These are phyloP conservation scores for Horisme vitalbata DNA, from an alignment of 2,888 invertebrate genomes.

Conservation along the genomic window DNA sequence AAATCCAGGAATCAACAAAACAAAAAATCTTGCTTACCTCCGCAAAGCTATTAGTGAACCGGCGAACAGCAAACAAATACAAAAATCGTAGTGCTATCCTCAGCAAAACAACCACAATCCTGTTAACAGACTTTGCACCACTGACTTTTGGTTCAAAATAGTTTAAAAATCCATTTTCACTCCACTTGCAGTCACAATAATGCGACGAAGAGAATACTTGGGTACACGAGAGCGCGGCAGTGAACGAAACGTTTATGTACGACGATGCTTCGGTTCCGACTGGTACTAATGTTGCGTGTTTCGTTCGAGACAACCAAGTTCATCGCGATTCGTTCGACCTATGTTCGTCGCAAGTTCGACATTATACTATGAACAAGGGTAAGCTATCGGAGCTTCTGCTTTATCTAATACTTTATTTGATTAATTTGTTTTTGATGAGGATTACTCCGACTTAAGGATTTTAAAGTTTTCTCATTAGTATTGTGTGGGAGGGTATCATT, in stretches of 20 bases:
- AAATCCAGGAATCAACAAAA: constrained; percentile 38
- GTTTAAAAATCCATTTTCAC: constrained; percentile 56
- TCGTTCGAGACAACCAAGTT: background rate
- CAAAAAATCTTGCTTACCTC: constrained; percentile 68
- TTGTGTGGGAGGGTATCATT: background rate
- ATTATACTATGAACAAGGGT: background rate
- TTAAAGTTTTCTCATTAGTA: constrained; percentile 25
- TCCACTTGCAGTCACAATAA: constrained; percentile 69
- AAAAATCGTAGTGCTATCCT: constrained; percentile 46
- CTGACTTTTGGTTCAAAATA: constrained; percentile 36
- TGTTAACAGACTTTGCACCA: constrained; percentile 28
- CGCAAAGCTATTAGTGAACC: constrained; percentile 66
- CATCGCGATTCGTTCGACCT: background rate
- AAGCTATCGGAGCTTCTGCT: constrained; percentile 40
- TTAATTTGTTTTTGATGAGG: constrained; percentile 30
- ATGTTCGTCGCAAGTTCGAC: background rate
- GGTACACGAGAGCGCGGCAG: constrained; percentile 43
- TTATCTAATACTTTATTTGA: constrained; percentile 33
- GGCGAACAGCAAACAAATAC: constrained; percentile 63
- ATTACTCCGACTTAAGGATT: constrained; percentile 16
- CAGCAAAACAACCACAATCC: constrained; percentile 44
- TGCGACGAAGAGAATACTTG: constrained; percentile 71
- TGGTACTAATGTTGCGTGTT: constrained; percentile 29
- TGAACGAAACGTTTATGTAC: constrained; percentile 52
- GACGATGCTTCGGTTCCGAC: constrained; percentile 53